Base-by-base conservation (phyloP, 2,888 invertebrate genomes). In the Xestia ashworthii region DNA sequence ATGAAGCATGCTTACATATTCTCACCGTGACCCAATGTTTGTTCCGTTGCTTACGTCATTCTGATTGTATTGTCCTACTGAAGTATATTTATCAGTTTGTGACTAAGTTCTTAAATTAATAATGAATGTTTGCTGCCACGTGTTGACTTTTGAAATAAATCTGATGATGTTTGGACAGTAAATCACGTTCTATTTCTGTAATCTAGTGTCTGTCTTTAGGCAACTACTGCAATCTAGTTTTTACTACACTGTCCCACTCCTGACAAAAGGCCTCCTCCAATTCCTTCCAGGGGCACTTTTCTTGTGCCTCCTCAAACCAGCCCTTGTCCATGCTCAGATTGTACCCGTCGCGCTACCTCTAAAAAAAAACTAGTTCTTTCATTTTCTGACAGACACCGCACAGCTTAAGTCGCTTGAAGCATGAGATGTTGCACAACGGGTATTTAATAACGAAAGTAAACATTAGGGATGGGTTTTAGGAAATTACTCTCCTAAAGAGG, bases 11-110 rank as follows among this genome's bases (percentile, higher is more conserved):
- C 50, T 58, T 38, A 58, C 38, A 67, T 19, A 69, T 38, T 68
- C 58, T 3, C 32, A 16, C 1, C 38, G 50, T 87, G 86, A 86
- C 68, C 66, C 80, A 80, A 87, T 82, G 80, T 84, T 75, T 80
- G 85, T 74, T 60, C 25, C 6, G 41, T n/a, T 38, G 58, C 75
- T 80, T 71, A 82, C 85, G 85, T 85, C 80, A 85, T 41, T 12
- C 16, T 74, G 80, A 82, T 76, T 85, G 67, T 74, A 87, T 79
- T 77, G 65, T 81, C 50, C 16, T 38, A 62, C 14, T 32, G 44
- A 50, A 16, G 16, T 46, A 22, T 66, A 78, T 78, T 66, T 65
- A 55, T 6, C 22, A 71, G 14, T 25, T 72, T 48, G 25, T 83
- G 83, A 81, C 65, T 77, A 70, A 78, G 46, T 50, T 78, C 69